Percentiles rank a stretch among this genome's conserved stretches.
These are phyloP conservation scores for Kryptolebias ocellatus DNA, from an alignment of 2,797 vertebrate species.

Conservation along the genomic window DNA sequence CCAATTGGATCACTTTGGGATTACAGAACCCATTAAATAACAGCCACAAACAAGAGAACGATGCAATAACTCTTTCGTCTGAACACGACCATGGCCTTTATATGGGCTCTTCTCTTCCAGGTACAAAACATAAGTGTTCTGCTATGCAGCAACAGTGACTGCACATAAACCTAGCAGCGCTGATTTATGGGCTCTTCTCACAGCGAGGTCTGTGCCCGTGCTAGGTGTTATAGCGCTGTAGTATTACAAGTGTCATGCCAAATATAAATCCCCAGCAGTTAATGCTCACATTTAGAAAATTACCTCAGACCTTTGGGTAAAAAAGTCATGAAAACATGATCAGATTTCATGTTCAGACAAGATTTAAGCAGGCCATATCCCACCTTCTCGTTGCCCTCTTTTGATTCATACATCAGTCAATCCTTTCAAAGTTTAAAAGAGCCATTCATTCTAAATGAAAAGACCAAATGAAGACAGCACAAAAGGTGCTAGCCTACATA, in stretches of 20 bases:
- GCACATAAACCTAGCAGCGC: constrained; percentile 65
- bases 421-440: constrained; percentile 20
- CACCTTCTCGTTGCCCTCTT: constrained; percentile 19
- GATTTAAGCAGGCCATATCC: constrained; percentile 47
- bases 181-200: constrained; percentile 69
- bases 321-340: constrained; percentile 69
- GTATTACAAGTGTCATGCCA: constrained; percentile 75
- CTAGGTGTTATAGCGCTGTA: constrained; percentile 73
- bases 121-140: constrained; percentile 57
- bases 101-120: constrained; percentile 34
- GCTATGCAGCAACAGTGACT: constrained; percentile 59
- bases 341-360: constrained; percentile 65
- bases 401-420: constrained; percentile 43
- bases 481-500: constrained; percentile 3
- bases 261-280: constrained; percentile 73
- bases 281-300: constrained; percentile 74
- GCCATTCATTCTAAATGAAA: constrained; percentile 41
- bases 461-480: constrained; percentile 10
- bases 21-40: constrained; percentile 47
- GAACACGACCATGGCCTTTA: constrained; percentile 59
- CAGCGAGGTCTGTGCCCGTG: constrained; percentile 58
- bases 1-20: constrained; percentile 27
- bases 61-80: constrained; percentile 48
- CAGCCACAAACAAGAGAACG: constrained; percentile 44
- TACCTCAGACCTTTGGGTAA: constrained; percentile 57